A percentile compares a stretch with the other conserved stretches of the same genome.
Conservation (phyloP, 2,888 invertebrate genomes). For the Mongoloraphidia duomilia region DNA sequence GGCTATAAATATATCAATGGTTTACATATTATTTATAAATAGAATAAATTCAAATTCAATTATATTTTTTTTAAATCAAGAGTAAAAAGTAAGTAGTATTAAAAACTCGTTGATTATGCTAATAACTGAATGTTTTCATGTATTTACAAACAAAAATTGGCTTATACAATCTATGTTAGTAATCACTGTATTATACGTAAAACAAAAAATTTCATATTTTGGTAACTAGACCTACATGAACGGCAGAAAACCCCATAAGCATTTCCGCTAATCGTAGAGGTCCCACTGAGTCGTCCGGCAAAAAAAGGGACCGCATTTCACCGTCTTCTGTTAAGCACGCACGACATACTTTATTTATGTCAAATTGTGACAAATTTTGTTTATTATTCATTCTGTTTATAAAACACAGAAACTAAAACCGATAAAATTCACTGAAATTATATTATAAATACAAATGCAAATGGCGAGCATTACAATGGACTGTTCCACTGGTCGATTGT, state of each 20-base stretch:
- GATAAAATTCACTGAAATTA: background rate
- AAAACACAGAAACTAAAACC: background rate
- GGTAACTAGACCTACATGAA: conserved; percentile 25
- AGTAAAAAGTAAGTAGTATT: too few relatives aligned
- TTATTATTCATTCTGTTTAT: conserved; percentile 16
- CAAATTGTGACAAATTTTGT: conserved; percentile 19
- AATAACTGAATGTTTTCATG: too few relatives aligned
- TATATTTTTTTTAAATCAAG: too few relatives aligned
- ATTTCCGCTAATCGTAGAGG: conserved; percentile 30
- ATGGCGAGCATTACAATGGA: conserved; percentile 24
- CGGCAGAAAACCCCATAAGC: conserved; percentile 29
- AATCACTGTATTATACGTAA: too few relatives aligned
- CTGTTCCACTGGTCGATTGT: conserved; percentile 35
- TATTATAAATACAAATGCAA: conserved; percentile 19
- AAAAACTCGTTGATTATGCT: too few relatives aligned
- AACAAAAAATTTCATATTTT: too few relatives aligned
- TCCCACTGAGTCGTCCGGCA: conserved; percentile 27
- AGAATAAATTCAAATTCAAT: too few relatives aligned
- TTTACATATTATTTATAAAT: too few relatives aligned
- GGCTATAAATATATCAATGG: too few relatives aligned
- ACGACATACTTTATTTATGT: conserved; percentile 32
- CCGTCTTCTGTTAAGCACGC: conserved; percentile 31
- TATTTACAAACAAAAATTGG: too few relatives aligned
- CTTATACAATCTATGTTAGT: too few relatives aligned
- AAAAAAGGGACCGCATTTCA: conserved; percentile 32